Evolutionary conservation across 2,797 vertebrate species (phyloP), one percentile per base, ranked within the genome.

Genomic region (Avahi laniger): DNA sequence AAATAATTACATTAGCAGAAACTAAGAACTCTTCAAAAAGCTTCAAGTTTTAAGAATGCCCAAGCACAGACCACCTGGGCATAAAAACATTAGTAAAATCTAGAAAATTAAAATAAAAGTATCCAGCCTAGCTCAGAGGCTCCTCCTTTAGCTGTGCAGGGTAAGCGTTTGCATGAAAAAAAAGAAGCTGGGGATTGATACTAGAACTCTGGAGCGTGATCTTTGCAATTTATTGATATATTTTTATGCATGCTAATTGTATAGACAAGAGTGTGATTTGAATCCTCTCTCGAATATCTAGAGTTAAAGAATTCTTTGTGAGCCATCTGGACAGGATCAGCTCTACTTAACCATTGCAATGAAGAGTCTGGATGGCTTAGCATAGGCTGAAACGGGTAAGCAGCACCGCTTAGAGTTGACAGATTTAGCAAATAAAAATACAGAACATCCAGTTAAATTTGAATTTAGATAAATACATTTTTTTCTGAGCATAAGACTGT

Each of bases 21-120:
- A 86, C 28, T 85, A 59, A 94, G 50, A 95, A 24, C 28, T 91
- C 65, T 89, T 86, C 67, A 95, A 69, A 84, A 76, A 73, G 46
- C 85, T 73, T 67, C 24, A 95, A 73, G 46, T 88, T 73, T 67
- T 30, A 95, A 69, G 35, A 69, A 48, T 79, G 15, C 12, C 33
- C 15, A 85, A 52, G 22, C 80, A 67, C 15, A 79, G 63, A 75
- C 41, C 46, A n/a, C 7, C 24, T 18, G 24, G 9, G 9, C 24
- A 57, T 57, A 89, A 87, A 61, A 88, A 92, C 50, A 91, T 86
- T 43, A 91, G 38, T 20, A 93, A 61, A 48, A 61, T 38, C 67
- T 79, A 75, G 59, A 26, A 46, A 75, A 67, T 20, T 67, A 67
- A 67, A 75, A 43, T 22, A 28, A 50, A 46, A 65, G 35, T 73